Evolutionary conservation across 2,888 invertebrate species (phyloP), one percentile per base, ranked within the genome.

Genomic region (Carabus problematicus): DNA sequence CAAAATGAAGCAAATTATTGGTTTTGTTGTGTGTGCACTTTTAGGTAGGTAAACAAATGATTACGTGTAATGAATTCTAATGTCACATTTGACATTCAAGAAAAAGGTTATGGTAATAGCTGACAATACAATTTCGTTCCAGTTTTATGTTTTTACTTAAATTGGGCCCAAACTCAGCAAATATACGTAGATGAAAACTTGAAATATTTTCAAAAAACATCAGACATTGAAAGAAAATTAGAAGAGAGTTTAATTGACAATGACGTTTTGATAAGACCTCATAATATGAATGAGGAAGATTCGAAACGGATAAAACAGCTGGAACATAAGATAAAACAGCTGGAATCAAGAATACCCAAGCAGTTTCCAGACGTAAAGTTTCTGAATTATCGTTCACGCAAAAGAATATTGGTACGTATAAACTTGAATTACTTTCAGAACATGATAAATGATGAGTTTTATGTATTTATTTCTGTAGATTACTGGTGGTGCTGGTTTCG

Each of bases 401-500:
- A 95, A 80, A 86, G 98, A 73, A 96, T 99, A 77, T 83, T 98
- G 29, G 69, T 69, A 69, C 43, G 62, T 69, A 55, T 8, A 16
- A 2, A 45, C 45, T 45, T 3, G 3, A n/a, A 14, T 45, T n/a
- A 45, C 45, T 45, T 45, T 45, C n/a, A 14, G 2, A 45, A n/a
- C 2, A 45, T 45, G 7, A 14, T 12, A 6, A 45, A n/a, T 45
- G 14, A 45, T 14, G 14, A 45, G 6, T 29, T 2, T 29, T 29
- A 2, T 29, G 29, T 6, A 29, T 29, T 2, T 78, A n/a, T n/a
- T n/a, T n/a, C n/a, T 84, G 47, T 82, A 93, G 89, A 89, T 96
- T 62, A 97, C 97, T 7, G 98, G 98, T 55, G 98, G 98, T 9
- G 98, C 98, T 6, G 98, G 98, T 1, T 98, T 98, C 84, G 98